Percentiles rank a stretch among this genome's conserved stretches.
Conservation (phyloP, 2,888 invertebrate genomes). For the Pseudococcus longispinus region DNA sequence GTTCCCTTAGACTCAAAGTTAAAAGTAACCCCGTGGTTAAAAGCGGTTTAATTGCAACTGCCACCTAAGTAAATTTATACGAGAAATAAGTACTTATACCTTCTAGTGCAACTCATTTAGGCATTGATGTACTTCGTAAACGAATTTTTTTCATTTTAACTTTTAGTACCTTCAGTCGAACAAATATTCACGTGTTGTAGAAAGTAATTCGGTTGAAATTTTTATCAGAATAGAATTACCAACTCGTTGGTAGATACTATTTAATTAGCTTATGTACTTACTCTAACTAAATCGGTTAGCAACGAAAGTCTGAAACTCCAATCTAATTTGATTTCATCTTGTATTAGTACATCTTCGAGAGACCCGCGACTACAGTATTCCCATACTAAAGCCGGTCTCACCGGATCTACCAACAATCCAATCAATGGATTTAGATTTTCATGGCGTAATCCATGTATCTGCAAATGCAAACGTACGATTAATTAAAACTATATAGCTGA, state of each 20-base stretch:
- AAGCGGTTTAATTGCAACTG: no score
- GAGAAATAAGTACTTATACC: no score
- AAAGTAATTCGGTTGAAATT: neutral
- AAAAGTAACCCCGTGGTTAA: no score
- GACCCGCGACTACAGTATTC: slow-evolving; percentile 90
- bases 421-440: slow-evolving; percentile 91
- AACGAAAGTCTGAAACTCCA: slow-evolving; percentile 95
- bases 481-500: neutral
- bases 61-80: no score
- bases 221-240: neutral
- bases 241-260: neutral
- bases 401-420: slow-evolving; percentile 81
- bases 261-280: slow-evolving; percentile 61
- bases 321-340: slow-evolving; percentile 90
- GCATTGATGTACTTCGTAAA: no score
- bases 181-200: neutral
- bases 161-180: neutral
- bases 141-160: no score
- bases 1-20: no score
- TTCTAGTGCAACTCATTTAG: no score
- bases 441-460: slow-evolving; percentile 84
- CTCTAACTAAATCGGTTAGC: slow-evolving; percentile 88
- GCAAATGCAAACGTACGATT: slow-evolving; percentile 51
- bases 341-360: slow-evolving; percentile 83
- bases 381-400: slow-evolving; percentile 80